Conservation (phyloP, 2,113 vertebrate genomes). For the Periophthalmodon schlosseri region DNA sequence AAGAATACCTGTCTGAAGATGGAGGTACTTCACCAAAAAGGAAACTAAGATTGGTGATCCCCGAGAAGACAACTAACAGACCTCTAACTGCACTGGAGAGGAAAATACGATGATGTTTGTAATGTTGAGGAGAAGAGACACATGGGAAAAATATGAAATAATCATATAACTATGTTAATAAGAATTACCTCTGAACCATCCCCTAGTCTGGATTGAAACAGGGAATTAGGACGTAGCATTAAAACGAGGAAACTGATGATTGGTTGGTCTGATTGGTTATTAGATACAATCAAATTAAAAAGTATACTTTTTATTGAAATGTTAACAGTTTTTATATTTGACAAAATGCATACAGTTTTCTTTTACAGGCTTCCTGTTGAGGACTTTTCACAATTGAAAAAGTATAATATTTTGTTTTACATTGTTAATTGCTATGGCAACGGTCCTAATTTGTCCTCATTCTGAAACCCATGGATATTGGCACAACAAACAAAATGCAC, state of each 20-base stretch:
- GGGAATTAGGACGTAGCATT: background rate
- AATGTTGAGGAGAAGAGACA: background rate
- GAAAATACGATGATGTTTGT: constrained; percentile 70
- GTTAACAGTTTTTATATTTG: no score
- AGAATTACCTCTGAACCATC: background rate
- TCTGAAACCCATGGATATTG: no score
- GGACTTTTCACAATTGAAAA: no score
- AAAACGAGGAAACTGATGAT: no score
- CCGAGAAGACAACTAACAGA: constrained; percentile 69
- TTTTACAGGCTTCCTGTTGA: no score
- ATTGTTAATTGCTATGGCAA: no score
- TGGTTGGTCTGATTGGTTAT: background rate
- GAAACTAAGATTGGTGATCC: constrained; percentile 72
- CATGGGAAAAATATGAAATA: background rate
- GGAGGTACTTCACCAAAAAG: constrained; percentile 67
- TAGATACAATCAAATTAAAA: background rate
- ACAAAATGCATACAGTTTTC: no score
- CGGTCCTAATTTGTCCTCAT: no score
- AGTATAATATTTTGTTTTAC: no score
- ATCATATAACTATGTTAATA: background rate
- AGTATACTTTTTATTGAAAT: background rate
- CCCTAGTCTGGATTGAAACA: background rate
- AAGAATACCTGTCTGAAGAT: constrained; percentile 67
- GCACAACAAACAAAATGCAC: no score
- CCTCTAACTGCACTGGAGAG: constrained; percentile 66